Conservation (phyloP, 2,888 invertebrate genomes). For the Lomographa bimaculata region DNA sequence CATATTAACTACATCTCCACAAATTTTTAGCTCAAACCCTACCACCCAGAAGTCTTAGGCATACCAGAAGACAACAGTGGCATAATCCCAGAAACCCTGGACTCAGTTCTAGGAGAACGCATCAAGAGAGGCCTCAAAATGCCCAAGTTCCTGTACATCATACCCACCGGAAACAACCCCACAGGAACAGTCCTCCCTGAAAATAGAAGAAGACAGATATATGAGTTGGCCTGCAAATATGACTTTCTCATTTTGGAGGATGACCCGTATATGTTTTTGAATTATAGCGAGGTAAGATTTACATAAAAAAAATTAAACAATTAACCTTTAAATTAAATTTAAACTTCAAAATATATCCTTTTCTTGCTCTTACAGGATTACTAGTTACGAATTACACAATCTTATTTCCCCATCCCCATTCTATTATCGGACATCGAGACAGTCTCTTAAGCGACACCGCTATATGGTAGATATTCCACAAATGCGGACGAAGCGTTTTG, state of each 20-base stretch:
- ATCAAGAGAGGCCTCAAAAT: constrained; percentile 76
- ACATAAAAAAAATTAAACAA: too few species aligned
- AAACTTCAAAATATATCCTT: background rate
- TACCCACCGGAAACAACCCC: constrained; percentile 91
- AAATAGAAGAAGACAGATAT: constrained; percentile 87
- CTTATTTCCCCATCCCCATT: too few species aligned
- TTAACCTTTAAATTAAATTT: too few species aligned
- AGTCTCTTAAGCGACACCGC: too few species aligned
- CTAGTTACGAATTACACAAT: too few species aligned
- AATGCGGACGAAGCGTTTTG: too few species aligned
- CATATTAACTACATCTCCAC: too few species aligned
- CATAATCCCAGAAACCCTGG: constrained; percentile 84
- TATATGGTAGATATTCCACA: too few species aligned
- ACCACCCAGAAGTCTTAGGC: constrained; percentile 85
- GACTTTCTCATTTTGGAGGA: constrained; percentile 92
- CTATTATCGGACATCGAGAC: too few species aligned
- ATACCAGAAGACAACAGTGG: constrained; percentile 88
- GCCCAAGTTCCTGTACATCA: constrained; percentile 89
- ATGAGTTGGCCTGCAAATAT: constrained; percentile 89
- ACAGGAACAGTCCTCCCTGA: constrained; percentile 87
- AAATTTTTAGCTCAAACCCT: constrained; percentile 85
- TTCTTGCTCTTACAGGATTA: too few species aligned
- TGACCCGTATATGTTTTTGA: constrained; percentile 92
- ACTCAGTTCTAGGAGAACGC: constrained; percentile 78
- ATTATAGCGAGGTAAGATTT: constrained; percentile 86